phyloP scores from a whole-genome alignment of 2,888 invertebrate species.

The Eilema griseolum region DNA sequence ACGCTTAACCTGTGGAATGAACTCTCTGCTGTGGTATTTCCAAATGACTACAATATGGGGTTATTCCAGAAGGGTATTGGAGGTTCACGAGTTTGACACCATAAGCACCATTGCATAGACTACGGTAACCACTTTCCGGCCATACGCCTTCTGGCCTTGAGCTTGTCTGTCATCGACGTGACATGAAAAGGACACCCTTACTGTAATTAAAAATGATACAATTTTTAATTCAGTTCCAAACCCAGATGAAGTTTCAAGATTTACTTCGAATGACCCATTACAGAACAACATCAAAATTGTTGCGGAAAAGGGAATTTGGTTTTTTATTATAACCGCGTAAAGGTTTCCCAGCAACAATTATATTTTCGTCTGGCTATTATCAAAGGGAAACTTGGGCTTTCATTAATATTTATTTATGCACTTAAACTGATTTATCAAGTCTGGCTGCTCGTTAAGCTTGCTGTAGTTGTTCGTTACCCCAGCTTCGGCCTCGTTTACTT shows the following conservation, averaged over 20 bases:
- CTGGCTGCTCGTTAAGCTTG: slow-evolving; percentile 16
- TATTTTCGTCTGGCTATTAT: slow-evolving; percentile 18
- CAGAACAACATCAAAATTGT: slow-evolving; percentile 11
- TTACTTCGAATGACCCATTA: slow-evolving; percentile 10
- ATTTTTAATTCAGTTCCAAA: background rate
- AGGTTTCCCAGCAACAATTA: slow-evolving; percentile 8
- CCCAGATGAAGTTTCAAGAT: background rate
- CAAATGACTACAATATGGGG: too few species aligned
- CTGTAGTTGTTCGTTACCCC: background rate
- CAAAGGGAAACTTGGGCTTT: slow-evolving; percentile 14
- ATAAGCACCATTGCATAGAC: too few species aligned
- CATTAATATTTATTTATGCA: slow-evolving; percentile 28
- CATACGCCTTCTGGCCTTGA: too few species aligned
- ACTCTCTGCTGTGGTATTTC: too few species aligned
- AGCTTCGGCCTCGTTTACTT: background rate
- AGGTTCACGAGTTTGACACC: too few species aligned
- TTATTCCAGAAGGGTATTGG: too few species aligned
- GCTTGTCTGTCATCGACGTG: too few species aligned
- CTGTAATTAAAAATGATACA: background rate
- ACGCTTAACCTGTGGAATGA: too few species aligned
- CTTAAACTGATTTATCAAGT: slow-evolving; percentile 25
- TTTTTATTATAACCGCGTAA: slow-evolving; percentile 9
- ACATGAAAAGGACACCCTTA: too few species aligned
- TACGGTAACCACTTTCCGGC: too few species aligned
- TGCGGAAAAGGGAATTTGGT: slow-evolving; percentile 9